phyloP scores from a whole-genome alignment of 2,888 invertebrate genomes.

The Atrina japonica region DNA sequence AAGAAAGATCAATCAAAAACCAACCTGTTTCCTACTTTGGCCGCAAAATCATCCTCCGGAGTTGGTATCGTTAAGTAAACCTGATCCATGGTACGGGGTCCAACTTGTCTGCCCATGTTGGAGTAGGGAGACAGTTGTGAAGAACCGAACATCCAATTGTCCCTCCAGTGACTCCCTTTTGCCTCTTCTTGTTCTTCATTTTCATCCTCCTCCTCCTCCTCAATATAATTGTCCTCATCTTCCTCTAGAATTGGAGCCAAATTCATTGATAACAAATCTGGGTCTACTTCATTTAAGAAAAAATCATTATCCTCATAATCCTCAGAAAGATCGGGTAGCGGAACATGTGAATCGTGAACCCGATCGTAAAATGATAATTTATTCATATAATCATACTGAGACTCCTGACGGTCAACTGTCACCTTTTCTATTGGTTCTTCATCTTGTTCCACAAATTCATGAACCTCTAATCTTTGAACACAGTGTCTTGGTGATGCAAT shows the following conservation, averaged over 20 bases:
- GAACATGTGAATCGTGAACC: constrained; percentile 52
- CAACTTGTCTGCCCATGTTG: constrained; percentile 52
- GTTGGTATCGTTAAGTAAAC: constrained; percentile 64
- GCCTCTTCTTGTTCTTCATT: constrained; percentile 31
- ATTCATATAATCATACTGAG: constrained; percentile 58
- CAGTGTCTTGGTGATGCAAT: constrained; percentile 55
- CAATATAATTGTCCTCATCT: constrained; percentile 69
- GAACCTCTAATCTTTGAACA: constrained; percentile 53
- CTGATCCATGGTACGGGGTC: constrained; percentile 51
- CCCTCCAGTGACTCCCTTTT: constrained; percentile 54
- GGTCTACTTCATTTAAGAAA: constrained; percentile 68
- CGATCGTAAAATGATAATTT: constrained; percentile 61
- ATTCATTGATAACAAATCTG: constrained; percentile 73
- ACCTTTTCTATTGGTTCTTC: constrained; percentile 63
- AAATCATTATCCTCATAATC: constrained; percentile 69
- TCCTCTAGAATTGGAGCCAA: constrained; percentile 71
- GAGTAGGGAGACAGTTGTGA: constrained; percentile 55
- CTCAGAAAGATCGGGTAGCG: constrained; percentile 67
- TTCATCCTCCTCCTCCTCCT: constrained; percentile 57
- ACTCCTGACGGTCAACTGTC: constrained; percentile 58
- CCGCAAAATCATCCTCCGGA: constrained; percentile 58
- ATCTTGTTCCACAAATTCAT: constrained; percentile 55
- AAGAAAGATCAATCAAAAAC: no score
- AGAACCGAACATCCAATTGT: constrained; percentile 74
- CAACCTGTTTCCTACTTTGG: constrained; percentile 69